phyloP scores from a whole-genome alignment of 1,140 invertebrate species.

The Parapsyche elsis region DNA sequence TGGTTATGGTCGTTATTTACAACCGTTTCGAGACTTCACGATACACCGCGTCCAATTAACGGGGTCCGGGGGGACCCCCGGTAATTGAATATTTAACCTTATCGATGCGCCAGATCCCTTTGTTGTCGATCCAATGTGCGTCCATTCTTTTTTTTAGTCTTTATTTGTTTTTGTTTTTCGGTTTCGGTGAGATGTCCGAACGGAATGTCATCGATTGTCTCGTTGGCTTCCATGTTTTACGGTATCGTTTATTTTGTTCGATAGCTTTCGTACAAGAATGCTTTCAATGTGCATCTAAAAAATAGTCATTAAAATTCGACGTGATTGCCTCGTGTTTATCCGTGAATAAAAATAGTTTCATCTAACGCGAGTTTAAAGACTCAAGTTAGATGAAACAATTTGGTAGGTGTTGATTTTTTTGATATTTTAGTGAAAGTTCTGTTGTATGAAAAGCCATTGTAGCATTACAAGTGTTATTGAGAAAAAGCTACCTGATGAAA shows the following conservation, averaged over 20 bases:
- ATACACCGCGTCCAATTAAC: constrained; percentile 37
- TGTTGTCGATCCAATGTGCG: constrained; percentile 1
- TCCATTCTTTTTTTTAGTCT: neutral
- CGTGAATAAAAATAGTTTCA: no score
- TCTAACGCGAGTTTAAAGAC: no score
- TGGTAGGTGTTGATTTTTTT: no score
- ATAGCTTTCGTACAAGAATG: neutral
- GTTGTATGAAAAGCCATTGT: no score
- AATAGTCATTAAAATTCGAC: neutral
- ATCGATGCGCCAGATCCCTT: constrained; percentile 32
- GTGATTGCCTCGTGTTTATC: no score
- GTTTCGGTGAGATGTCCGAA: neutral
- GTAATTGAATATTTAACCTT: constrained; percentile 44
- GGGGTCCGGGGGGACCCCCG: neutral
- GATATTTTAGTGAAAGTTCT: no score
- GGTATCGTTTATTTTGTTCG: neutral
- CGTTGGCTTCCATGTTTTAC: constrained; percentile 14
- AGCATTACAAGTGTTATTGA: no score
- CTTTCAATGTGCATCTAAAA: neutral
- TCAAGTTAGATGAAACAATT: no score
- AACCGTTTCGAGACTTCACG: neutral
- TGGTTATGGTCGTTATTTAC: constrained; percentile 36
- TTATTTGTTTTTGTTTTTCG: neutral
- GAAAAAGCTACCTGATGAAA: no score
- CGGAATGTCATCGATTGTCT: constrained; percentile 30